Evolutionary conservation across 2,797 vertebrate species (phyloP).

Genomic region (Acanthopagrus latus): DNA sequence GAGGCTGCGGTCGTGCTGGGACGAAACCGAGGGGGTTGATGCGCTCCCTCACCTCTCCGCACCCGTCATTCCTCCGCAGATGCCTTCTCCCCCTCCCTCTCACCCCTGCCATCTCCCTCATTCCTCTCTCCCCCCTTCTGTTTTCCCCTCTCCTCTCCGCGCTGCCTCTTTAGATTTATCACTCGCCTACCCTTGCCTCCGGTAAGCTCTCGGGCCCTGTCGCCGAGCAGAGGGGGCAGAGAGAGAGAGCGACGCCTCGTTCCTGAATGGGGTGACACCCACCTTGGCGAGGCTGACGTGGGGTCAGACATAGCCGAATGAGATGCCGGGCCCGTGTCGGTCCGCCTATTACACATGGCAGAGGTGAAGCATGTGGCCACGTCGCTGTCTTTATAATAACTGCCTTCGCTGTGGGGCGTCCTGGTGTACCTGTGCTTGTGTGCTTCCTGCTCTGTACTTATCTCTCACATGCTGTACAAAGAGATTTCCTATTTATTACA

Average conservation of each 20-base stretch:
- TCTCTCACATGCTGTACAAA: conserved; percentile 27
- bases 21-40: conserved; percentile 44
- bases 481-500: neutral
- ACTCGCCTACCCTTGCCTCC: conserved; percentile 12
- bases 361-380: conserved; percentile 60
- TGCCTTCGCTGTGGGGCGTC: neutral
- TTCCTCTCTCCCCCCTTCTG: conserved; percentile 15
- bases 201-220: conserved; percentile 43
- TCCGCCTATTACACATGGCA: conserved; percentile 55
- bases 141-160: conserved; percentile 2
- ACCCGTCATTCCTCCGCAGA: conserved; percentile 37
- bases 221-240: conserved; percentile 27
- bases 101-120: conserved; percentile 8
- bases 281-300: conserved; percentile 54
- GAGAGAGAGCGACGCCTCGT: conserved; percentile 30
- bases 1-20: conserved; percentile 21
- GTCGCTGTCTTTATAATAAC: conserved; percentile 68
- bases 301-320: conserved; percentile 68
- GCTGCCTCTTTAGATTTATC: conserved; percentile 56
- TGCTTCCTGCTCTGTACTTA: conserved; percentile 23
- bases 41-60: conserved; percentile 45
- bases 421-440: neutral
- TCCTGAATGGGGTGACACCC: conserved; percentile 71
- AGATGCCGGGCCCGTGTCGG: conserved; percentile 36
- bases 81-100: neutral